Evolutionary conservation across 2,113 vertebrate genomes (phyloP).

Genomic region (Tragelaphus buxtoni): DNA sequence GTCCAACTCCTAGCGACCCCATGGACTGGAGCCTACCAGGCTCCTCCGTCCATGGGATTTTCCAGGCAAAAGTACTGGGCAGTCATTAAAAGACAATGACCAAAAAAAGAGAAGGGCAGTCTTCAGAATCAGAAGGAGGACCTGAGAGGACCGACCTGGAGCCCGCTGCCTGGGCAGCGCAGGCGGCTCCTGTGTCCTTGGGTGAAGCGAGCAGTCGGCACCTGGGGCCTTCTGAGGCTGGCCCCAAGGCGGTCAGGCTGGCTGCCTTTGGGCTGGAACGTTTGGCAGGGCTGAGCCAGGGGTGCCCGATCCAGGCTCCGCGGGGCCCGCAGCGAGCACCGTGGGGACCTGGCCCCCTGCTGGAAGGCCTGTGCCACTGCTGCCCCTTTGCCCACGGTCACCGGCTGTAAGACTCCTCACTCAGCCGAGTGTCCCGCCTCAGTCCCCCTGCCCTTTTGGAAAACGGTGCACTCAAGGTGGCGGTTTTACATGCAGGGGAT

Average conservation of each 20-base stretch:
- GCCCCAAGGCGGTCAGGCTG: not conserved
- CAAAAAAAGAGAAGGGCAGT: not conserved
- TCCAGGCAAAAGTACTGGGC: no score
- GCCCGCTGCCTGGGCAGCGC: not conserved
- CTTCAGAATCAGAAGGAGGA: not conserved
- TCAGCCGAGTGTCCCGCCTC: rapidly evolving
- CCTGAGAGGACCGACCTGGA: not conserved
- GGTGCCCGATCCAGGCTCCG: not conserved
- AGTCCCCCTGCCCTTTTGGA: not conserved
- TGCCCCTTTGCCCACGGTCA: not conserved
- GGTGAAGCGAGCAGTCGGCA: no score
- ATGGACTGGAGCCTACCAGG: no score
- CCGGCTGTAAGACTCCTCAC: not conserved
- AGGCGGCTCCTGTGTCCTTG: not conserved
- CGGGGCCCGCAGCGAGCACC: rapidly evolving
- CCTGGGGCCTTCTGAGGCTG: not conserved
- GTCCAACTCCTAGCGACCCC: no score
- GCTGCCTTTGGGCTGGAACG: not conserved
- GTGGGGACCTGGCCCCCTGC: not conserved
- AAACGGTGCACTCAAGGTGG: not conserved
- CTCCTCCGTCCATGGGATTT: no score
- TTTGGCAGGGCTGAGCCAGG: not conserved
- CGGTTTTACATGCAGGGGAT: not conserved
- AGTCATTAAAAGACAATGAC: not conserved
- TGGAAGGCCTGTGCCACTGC: not conserved